Evolutionary conservation across 2,113 vertebrate species (phyloP).

Genomic region (Gymnorhina tibicen): DNA sequence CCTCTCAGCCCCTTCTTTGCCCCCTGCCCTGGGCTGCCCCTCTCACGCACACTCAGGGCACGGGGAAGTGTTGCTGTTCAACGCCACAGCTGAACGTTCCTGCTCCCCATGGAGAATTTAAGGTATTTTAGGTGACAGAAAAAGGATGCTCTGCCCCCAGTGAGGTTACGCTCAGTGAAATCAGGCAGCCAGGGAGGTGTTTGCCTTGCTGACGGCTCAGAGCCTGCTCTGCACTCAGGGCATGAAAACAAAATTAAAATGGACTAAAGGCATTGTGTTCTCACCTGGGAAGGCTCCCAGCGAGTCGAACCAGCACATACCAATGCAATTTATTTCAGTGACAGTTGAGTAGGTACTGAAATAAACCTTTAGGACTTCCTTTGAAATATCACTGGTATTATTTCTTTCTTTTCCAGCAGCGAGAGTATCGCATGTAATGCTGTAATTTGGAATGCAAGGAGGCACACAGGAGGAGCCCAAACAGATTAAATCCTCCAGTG

Average conservation of each 20-base stretch:
- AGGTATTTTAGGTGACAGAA: not conserved
- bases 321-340: not conserved
- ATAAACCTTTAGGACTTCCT: not conserved
- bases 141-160: not conserved
- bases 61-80: not conserved
- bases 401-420: not conserved
- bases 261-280: not conserved
- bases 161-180: not conserved
- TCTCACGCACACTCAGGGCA: not conserved
- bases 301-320: not conserved
- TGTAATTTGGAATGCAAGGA: not conserved
- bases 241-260: not conserved
- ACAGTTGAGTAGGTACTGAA: not conserved
- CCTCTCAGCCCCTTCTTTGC: not conserved
- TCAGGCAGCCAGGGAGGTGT: not conserved
- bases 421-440: not conserved
- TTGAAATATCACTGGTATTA: not conserved
- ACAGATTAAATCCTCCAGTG: not conserved
- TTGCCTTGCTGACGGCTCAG: not conserved
- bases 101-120: not conserved
- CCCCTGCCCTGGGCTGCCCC: not conserved
- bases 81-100: not conserved
- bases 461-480: not conserved
- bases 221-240: not conserved
- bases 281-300: not conserved